A percentile compares a stretch with the other conserved stretches of the same genome.
Evolutionary conservation across 1,140 invertebrate species (phyloP).

Genomic region (Pemphigus obesinymphae): DNA sequence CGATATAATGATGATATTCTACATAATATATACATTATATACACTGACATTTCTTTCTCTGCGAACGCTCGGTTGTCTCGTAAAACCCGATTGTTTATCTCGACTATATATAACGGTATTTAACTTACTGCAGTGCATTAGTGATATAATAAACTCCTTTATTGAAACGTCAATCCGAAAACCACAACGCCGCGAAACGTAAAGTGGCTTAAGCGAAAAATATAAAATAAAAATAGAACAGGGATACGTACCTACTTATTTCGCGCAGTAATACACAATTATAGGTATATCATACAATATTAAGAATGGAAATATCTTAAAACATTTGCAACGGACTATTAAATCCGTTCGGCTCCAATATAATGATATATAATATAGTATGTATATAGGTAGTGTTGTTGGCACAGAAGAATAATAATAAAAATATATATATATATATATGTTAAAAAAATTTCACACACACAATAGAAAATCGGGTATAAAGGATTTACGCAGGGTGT

Average conservation of each 20-base stretch:
- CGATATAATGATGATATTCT: neutral
- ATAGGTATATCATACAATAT: neutral
- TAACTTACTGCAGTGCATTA: too few species aligned
- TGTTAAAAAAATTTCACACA: slow-evolving; percentile 3
- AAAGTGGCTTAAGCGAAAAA: neutral
- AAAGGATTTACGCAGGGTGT: neutral
- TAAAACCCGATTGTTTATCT: neutral
- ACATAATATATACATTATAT: neutral
- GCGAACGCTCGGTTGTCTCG: too few species aligned
- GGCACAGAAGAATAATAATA: too few species aligned
- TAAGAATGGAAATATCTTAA: slow-evolving; percentile 6
- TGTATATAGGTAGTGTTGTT: neutral
- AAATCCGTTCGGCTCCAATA: slow-evolving; percentile 13
- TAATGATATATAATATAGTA: neutral
- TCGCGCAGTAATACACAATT: neutral
- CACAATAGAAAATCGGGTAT: neutral
- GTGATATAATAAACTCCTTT: neutral
- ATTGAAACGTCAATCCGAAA: slow-evolving; percentile 21
- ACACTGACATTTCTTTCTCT: too few species aligned
- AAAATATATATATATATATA: neutral
- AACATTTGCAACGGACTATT: slow-evolving; percentile 37
- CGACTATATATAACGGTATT: neutral
- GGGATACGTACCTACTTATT: neutral
- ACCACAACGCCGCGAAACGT: slow-evolving; percentile 13
- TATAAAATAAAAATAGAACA: neutral